Evolutionary conservation across 2,888 invertebrate genomes (phyloP).

Genomic region (Drosophila incognita): DNA sequence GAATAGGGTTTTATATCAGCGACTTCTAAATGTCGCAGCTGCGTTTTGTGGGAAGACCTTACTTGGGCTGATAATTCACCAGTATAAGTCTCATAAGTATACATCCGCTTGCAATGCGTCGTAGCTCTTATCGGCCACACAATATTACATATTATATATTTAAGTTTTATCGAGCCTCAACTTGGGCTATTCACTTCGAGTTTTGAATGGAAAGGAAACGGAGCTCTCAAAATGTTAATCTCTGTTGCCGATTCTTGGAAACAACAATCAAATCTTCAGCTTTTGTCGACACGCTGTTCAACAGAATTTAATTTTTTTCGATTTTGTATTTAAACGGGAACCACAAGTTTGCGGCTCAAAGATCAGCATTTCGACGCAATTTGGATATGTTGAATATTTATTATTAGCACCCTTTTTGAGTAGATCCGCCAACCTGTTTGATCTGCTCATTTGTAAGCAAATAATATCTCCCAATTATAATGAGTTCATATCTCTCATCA

Average conservation of each 20-base stretch:
- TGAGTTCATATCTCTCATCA: conserved; percentile 1
- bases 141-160: not conserved
- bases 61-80: conserved; percentile 30
- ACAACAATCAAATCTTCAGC: conserved; percentile 24
- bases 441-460: conserved; percentile 10
- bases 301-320: conserved; percentile 4
- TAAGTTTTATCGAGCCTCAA: not conserved
- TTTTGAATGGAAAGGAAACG: conserved; percentile 28
- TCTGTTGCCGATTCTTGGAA: conserved; percentile 36
- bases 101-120: conserved; percentile 36
- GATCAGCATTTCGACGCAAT: conserved; percentile 14
- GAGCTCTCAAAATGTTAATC: conserved; percentile 20
- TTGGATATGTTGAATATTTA: conserved; percentile 35
- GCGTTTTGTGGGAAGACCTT: conserved; percentile 21
- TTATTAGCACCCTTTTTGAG: conserved; percentile 30
- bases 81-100: conserved; percentile 14
- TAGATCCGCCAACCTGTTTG: conserved; percentile 40
- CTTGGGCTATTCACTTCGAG: conserved; percentile 16
- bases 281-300: conserved; percentile 16
- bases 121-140: conserved; percentile 16
- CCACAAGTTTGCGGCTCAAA: conserved; percentile 18
- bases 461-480: conserved; percentile 23
- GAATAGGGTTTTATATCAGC: conserved; percentile 37
- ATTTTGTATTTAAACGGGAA: conserved; percentile 32
- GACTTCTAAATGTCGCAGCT: conserved; percentile 47